phyloP scores from a whole-genome alignment of 2,888 invertebrate genomes.

The Cerastoderma edule region DNA sequence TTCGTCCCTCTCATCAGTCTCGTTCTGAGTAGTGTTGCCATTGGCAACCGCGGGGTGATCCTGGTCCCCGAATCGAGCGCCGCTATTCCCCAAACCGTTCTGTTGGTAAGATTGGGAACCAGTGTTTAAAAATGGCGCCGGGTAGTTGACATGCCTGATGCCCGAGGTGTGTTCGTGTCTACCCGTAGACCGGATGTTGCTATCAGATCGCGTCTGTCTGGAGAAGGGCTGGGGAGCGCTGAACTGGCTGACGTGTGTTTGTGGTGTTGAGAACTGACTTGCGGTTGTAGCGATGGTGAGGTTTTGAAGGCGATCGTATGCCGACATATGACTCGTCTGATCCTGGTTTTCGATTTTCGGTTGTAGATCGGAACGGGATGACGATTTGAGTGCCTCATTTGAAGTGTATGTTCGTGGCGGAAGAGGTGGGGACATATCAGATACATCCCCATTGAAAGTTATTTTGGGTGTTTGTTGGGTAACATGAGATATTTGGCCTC shows the following conservation, averaged over 20 bases:
- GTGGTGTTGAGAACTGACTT: background rate
- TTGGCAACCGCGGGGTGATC: constrained; percentile 6
- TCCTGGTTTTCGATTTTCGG: background rate
- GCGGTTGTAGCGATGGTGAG: background rate
- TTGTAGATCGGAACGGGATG: background rate
- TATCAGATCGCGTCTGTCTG: constrained; percentile 12
- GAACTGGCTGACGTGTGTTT: constrained; percentile 8
- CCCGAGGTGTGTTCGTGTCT: background rate
- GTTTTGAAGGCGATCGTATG: constrained; percentile 2
- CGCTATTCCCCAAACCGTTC: background rate
- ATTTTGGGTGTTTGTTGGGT: too few species aligned
- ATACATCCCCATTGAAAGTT: constrained; percentile 33
- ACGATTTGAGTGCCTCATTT: constrained; percentile 1
- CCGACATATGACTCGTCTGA: background rate
- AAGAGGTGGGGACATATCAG: constrained; percentile 55
- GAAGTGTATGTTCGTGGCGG: constrained; percentile 52
- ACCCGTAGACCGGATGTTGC: constrained; percentile 5
- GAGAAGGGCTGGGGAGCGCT: constrained; percentile 12
- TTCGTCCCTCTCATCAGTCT: constrained; percentile 55
- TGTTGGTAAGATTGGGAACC: background rate
- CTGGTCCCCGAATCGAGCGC: background rate
- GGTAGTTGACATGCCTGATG: background rate
- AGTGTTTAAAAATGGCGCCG: constrained; percentile 13
- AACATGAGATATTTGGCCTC: too few species aligned
- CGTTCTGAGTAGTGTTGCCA: constrained; percentile 11